Evolutionary conservation across 2,113 vertebrate genomes (phyloP).

Genomic region (Dasyurus viverrinus): DNA sequence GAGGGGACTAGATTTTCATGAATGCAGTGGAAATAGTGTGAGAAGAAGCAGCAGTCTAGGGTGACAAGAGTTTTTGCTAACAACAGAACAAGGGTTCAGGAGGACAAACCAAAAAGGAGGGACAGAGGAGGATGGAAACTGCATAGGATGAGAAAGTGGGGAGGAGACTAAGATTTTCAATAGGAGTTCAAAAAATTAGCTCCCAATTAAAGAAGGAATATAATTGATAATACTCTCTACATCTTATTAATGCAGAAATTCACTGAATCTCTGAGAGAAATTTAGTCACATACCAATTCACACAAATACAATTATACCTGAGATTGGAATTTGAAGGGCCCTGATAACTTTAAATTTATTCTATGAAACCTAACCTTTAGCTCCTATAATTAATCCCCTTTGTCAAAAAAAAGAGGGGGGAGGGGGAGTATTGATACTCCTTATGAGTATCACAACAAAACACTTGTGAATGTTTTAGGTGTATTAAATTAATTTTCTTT

Average conservation of each 20-base stretch:
- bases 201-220: neutral
- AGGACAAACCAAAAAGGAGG: neutral
- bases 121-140: no score
- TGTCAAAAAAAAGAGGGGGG: neutral
- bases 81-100: neutral
- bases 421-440: no score
- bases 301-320: neutral
- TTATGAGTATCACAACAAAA: no score
- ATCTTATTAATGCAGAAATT: constrained; percentile 10
- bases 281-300: constrained; percentile 18
- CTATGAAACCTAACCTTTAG: neutral
- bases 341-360: neutral
- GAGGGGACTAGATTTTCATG: neutral
- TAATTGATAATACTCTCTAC: neutral
- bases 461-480: neutral
- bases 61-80: neutral
- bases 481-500: neutral
- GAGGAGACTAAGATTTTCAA: neutral
- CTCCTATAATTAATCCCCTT: neutral
- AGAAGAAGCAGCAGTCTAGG: neutral
- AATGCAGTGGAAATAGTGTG: neutral
- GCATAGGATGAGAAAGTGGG: neutral
- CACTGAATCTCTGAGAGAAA: constrained; percentile 8
- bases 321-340: constrained; percentile 23
- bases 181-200: neutral